These are phyloP conservation scores for Falco rusticolus DNA, from an alignment of 2,797 vertebrate species.

Conservation along the genomic window DNA sequence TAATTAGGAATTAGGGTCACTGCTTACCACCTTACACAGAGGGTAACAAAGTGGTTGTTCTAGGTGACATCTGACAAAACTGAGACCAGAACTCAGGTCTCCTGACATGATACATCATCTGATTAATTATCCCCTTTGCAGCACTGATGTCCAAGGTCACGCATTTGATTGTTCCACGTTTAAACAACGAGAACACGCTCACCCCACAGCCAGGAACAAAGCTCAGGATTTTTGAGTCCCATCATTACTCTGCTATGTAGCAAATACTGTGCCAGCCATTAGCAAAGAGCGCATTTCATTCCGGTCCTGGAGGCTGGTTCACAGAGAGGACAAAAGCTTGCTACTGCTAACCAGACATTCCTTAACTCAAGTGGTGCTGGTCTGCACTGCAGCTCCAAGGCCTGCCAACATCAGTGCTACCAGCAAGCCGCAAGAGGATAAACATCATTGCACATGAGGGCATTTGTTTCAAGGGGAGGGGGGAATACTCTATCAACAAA, in stretches of 20 bases:
- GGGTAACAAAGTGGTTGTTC: not conserved
- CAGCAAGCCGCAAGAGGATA: not conserved
- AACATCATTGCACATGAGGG: not conserved
- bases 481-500: not conserved
- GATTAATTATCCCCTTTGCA: constrained; percentile 26
- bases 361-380: constrained; percentile 52
- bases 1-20: not conserved
- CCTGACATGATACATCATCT: not conserved
- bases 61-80: constrained; percentile 19
- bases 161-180: constrained; percentile 28
- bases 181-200: not conserved
- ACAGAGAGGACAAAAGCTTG: constrained; percentile 59
- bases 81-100: not conserved
- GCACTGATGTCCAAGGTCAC: constrained; percentile 11
- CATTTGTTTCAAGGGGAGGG: not conserved
- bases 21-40: not conserved
- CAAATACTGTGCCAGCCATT: constrained; percentile 34
- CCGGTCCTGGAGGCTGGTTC: constrained; percentile 45
- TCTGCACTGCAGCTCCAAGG: not conserved
- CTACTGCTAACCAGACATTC: constrained; percentile 48
- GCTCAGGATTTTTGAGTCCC: not conserved
- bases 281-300: constrained; percentile 31
- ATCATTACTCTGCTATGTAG: constrained; percentile 48
- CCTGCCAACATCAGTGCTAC: not conserved
- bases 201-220: constrained; percentile 20